These are phyloP conservation scores for Gandaritis pyraliata DNA, from an alignment of 2,888 invertebrate genomes.

Conservation along the genomic window DNA sequence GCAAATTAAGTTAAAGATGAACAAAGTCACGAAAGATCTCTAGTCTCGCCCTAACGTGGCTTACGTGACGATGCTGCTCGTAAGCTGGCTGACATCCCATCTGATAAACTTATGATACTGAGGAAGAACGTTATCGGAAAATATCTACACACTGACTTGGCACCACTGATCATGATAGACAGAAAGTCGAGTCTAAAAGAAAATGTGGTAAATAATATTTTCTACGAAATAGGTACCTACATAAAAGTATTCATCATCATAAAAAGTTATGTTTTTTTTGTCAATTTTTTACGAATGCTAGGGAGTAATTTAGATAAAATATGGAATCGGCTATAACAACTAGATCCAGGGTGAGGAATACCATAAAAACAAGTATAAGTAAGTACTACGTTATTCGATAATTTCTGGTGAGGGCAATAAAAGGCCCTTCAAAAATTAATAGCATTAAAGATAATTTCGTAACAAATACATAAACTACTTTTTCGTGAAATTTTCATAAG, in stretches of 20 bases:
- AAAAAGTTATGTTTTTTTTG: no score
- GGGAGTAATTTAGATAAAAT: no score
- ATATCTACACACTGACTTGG: slow-evolving; percentile 18
- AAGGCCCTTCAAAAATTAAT: no score
- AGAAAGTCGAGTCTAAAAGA: background rate
- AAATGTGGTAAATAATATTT: background rate
- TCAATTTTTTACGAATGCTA: no score
- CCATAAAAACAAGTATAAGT: no score
- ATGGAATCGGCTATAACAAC: no score
- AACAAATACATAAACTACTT: no score
- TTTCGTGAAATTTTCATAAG: background rate
- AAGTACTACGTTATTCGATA: no score
- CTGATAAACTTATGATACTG: slow-evolving; percentile 21
- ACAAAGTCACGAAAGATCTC: background rate
- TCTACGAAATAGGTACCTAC: background rate
- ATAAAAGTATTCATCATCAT: background rate
- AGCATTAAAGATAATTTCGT: no score
- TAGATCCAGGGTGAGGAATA: no score
- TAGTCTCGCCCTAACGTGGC: background rate
- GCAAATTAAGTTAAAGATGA: no score
- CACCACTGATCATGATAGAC: slow-evolving; percentile 7
- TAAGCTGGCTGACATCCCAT: slow-evolving; percentile 25
- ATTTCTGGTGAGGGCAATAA: no score
- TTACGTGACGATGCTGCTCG: slow-evolving; percentile 17
- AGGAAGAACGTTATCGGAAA: slow-evolving; percentile 21